Base-by-base conservation (phyloP, 2,888 invertebrate species). In the Pristionchus arcanus region DNA sequence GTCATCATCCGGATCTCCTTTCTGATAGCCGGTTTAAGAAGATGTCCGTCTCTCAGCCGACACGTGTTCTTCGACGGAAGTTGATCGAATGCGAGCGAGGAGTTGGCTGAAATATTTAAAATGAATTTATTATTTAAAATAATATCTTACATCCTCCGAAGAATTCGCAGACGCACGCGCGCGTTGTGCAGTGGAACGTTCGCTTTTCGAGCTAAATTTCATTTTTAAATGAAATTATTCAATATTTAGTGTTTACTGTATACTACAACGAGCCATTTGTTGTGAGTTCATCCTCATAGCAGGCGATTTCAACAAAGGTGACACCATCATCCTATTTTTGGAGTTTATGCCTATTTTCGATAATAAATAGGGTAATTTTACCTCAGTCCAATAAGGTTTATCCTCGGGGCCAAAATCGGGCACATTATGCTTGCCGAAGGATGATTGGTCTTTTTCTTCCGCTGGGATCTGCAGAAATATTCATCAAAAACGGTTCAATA, bases 381-480 rank as follows among this genome's bases (percentile, higher is more conserved):
- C 84, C 28, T 74, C 85, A 13, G 85, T 87, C 74, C 90, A 77
- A 19, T 84, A 53, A 1, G 77, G 77, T 77, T 71, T 90, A 1
- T 91, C 88, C 49, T 91, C 92, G 0, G 90, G 90, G 68, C 92
- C 92, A 37, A 92, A 91, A n/a, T 91, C 91, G 16, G 93, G 93
- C n/a, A 93, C 92, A 77, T 86, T 91, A 49, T 93, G 93, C 90
- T 93, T 63, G 63, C 81, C 81, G 81, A 89, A 89, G 25, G 81
- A 77, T 7, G 77, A 89, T 19, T 21, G 19, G 15, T 34, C 89
- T 11, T 81, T 53, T 25, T 89, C 89, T 28, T 16, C 89, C 16
- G 63, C 74, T 11, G 63, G 81, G 25, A 89, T 53, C 81, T 89
- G 63, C 28, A 74, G 42, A 42, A 5, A 25, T 9, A 15, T 25